These are phyloP conservation scores for Columba livia DNA, from an alignment of 2,113 vertebrate species.

Conservation along the genomic window DNA sequence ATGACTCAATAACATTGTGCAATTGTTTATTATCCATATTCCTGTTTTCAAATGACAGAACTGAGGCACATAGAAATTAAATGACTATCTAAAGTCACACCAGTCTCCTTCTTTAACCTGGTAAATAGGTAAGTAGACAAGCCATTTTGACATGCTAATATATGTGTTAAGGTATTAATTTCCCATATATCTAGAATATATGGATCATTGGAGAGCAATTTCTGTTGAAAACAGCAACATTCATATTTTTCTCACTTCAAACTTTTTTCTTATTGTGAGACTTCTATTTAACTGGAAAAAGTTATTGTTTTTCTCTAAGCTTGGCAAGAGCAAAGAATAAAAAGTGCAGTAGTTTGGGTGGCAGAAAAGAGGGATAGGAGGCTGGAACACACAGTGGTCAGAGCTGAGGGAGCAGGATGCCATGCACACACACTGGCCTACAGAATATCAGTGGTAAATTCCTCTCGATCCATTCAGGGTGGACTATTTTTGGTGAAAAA, in stretches of 20 bases:
- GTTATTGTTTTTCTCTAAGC: conserved; percentile 29
- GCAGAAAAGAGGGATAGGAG: not conserved
- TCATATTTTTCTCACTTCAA: conserved; percentile 51
- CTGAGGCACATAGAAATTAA: conserved; percentile 52
- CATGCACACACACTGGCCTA: not conserved
- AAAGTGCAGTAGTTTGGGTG: not conserved
- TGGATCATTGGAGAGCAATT: conserved; percentile 59
- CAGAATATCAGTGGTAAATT: not conserved
- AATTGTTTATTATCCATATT: conserved; percentile 64
- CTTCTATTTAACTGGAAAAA: conserved; percentile 20
- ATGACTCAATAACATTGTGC: conserved; percentile 60
- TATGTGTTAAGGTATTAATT: conserved; percentile 63
- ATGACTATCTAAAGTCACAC: conserved; percentile 66
- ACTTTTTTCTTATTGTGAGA: conserved; percentile 41
- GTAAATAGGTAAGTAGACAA: conserved; percentile 56
- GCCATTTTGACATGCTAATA: conserved; percentile 63
- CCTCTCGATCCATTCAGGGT: not conserved
- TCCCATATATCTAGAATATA: conserved; percentile 49
- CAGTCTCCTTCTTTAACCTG: conserved; percentile 65
- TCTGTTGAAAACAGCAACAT: conserved; percentile 62
- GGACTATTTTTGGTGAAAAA: conserved; percentile 35
- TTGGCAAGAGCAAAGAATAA: not conserved
- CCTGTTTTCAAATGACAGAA: conserved; percentile 63
- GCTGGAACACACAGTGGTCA: not conserved
- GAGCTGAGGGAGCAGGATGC: not conserved